Conservation (phyloP, 2,797 vertebrate species). For the Sternarchorhynchus goeldii region DNA sequence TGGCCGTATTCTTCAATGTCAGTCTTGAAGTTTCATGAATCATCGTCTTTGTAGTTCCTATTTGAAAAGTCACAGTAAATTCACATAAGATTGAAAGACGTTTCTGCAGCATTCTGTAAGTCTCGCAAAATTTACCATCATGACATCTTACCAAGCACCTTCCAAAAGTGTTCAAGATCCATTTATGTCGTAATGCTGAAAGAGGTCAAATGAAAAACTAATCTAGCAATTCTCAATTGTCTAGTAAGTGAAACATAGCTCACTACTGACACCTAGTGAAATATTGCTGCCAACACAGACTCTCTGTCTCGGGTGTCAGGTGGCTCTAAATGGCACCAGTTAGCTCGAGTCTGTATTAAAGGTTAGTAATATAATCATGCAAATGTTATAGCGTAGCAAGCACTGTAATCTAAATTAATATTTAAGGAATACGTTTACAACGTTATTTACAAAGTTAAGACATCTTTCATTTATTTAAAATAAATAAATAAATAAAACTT, state of each 20-base stretch:
- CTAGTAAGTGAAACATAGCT: conserved; percentile 6
- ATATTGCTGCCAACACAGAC: background rate
- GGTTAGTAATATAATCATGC: no score
- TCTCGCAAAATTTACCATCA: conserved; percentile 31
- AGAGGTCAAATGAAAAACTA: background rate
- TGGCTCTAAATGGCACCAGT: no score
- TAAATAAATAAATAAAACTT: no score
- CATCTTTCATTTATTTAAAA: no score
- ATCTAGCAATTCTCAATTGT: no score
- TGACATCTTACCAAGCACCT: conserved; percentile 13
- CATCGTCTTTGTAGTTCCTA: background rate
- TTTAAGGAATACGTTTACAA: no score
- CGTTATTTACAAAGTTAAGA: no score
- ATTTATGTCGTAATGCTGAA: conserved; percentile 3
- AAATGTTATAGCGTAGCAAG: no score
- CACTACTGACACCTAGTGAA: conserved; percentile 62
- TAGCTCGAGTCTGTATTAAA: no score
- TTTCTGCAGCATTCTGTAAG: conserved; percentile 45
- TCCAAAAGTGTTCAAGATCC: conserved; percentile 3
- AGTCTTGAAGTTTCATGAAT: background rate
- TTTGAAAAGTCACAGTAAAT: background rate
- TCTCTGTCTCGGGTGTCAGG: background rate
- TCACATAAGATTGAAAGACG: conserved; percentile 55
- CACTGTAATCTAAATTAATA: no score
- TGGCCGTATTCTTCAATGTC: background rate